A percentile compares a stretch with the other conserved stretches of the same genome.
Evolutionary conservation across 2,888 invertebrate genomes (phyloP).

Genomic region (Sesamia inferens): DNA sequence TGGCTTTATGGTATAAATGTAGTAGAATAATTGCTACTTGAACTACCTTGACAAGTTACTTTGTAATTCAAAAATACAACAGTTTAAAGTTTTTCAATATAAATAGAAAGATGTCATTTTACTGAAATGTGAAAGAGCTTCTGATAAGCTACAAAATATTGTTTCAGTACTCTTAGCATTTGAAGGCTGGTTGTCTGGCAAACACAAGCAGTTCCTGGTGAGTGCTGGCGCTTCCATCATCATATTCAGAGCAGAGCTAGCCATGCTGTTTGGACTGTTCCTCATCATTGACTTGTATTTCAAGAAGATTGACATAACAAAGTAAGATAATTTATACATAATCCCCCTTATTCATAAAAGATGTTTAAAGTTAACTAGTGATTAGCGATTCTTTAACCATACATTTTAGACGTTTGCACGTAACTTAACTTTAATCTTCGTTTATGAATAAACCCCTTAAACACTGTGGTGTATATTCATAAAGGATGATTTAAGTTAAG

Average conservation of each 20-base stretch:
- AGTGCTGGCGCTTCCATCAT: slow-evolving; percentile 96
- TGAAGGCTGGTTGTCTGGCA: slow-evolving; percentile 95
- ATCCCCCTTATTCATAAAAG: too few relatives aligned
- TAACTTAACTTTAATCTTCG: too few relatives aligned
- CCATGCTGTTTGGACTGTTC: slow-evolving; percentile 95
- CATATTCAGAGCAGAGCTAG: slow-evolving; percentile 97
- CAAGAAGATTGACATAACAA: slow-evolving; percentile 90
- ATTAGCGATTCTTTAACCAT: too few relatives aligned
- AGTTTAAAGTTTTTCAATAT: background rate
- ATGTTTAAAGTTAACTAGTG: too few relatives aligned
- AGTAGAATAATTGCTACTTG: background rate
- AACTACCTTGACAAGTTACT: too few relatives aligned
- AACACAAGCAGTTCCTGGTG: slow-evolving; percentile 93
- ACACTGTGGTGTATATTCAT: too few relatives aligned
- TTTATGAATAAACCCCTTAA: too few relatives aligned
- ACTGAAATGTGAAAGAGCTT: background rate
- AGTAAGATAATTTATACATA: slow-evolving; percentile 75
- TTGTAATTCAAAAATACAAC: too few relatives aligned
- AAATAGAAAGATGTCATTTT: background rate
- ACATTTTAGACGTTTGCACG: too few relatives aligned
- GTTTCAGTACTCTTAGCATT: slow-evolving; percentile 95
- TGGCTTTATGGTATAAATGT: background rate
- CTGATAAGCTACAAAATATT: slow-evolving; percentile 1
- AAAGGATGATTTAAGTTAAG: too few relatives aligned
- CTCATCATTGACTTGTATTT: slow-evolving; percentile 94